These are phyloP conservation scores for Pristionchus arcanus DNA, from an alignment of 2,888 invertebrate species.

Conservation along the genomic window DNA sequence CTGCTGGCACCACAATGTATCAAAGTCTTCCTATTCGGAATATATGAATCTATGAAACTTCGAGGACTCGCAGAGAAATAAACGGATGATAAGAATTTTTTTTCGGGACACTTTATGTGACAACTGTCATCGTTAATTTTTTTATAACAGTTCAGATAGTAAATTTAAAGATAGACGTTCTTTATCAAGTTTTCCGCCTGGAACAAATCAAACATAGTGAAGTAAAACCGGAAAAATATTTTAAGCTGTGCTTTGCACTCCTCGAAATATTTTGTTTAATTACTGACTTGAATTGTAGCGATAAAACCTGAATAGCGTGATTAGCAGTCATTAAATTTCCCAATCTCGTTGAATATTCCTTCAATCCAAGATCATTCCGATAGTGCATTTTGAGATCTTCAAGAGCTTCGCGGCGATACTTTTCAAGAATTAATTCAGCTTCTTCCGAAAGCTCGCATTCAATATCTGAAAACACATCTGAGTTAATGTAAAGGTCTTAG, in stretches of 20 bases:
- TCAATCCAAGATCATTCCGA: neutral
- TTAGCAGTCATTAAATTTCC: constrained; percentile 29
- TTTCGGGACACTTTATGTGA: neutral
- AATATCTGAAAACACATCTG: neutral
- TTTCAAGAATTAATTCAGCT: neutral
- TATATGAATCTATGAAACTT: no score
- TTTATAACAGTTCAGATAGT: neutral
- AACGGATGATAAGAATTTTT: no score
- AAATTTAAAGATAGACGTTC: neutral
- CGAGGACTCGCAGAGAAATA: no score
- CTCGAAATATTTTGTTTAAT: neutral
- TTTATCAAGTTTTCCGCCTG: neutral
- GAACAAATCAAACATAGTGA: constrained; percentile 2
- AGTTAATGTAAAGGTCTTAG: neutral
- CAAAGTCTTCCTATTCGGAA: no score
- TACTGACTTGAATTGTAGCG: neutral
- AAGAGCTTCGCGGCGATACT: neutral
- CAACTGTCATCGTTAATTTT: neutral
- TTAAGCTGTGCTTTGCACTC: neutral
- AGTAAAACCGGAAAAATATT: constrained; percentile 8
- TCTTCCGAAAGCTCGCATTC: neutral
- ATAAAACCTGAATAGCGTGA: neutral
- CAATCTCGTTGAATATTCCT: neutral
- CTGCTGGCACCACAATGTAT: no score
- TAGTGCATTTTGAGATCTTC: neutral